Conservation (phyloP, 2,888 invertebrate genomes). For the Zeuzera pyrina region DNA sequence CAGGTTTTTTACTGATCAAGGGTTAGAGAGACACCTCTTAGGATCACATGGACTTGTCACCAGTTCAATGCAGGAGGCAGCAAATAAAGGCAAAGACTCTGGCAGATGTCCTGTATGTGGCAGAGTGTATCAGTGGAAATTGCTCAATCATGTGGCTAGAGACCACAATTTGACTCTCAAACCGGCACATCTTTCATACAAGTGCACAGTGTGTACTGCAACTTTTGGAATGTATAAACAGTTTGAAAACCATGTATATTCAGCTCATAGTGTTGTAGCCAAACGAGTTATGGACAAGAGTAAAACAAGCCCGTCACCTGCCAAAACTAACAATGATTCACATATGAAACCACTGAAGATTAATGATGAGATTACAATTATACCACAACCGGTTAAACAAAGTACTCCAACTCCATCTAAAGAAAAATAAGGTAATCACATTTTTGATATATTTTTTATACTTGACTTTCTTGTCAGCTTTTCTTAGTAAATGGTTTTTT, state of each 20-base stretch:
- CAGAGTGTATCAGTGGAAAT: conserved; percentile 94
- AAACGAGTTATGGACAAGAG: conserved; percentile 74
- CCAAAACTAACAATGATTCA: conserved; percentile 30
- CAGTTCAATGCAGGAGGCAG: conserved; percentile 96
- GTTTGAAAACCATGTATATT: conserved; percentile 95
- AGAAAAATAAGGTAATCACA: too few species aligned
- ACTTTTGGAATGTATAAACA: conserved; percentile 97
- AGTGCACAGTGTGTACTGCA: conserved; percentile 95
- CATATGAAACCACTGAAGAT: conserved; percentile 86
- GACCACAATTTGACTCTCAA: conserved; percentile 94
- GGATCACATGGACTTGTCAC: conserved; percentile 96
- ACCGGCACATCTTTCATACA: conserved; percentile 94
- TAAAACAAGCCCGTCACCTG: conserved; percentile 31
- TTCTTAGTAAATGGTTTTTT: too few species aligned
- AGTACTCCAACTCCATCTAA: too few species aligned
- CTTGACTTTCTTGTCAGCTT: too few species aligned
- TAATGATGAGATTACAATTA: conserved; percentile 91
- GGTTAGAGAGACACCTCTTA: conserved; percentile 93
- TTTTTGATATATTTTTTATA: too few species aligned
- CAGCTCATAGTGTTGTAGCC: conserved; percentile 92
- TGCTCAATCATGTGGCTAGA: conserved; percentile 91
- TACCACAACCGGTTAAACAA: conserved; percentile 81
- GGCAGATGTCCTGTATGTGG: conserved; percentile 96
- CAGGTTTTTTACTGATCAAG: conserved; percentile 97
- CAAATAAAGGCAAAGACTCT: conserved; percentile 94